Percentiles rank a stretch among this genome's conserved stretches.
Evolutionary conservation across 2,888 invertebrate species (phyloP).

Genomic region (Pseudeuparius sepicola): DNA sequence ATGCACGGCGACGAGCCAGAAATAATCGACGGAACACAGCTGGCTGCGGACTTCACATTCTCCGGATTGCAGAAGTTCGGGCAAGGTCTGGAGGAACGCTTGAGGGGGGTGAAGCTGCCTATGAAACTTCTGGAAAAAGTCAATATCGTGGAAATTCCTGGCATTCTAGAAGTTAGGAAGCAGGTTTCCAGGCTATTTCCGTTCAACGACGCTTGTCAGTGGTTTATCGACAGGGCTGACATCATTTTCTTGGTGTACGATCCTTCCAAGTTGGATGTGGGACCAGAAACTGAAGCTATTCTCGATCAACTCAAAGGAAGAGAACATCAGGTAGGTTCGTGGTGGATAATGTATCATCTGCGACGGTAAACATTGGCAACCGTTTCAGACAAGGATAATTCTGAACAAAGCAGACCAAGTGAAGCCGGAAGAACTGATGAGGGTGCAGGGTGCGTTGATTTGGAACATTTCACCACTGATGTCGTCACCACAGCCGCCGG

Average conservation of each 20-base stretch:
- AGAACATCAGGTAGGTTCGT: constrained; percentile 65
- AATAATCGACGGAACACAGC: constrained; percentile 81
- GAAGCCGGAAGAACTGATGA: constrained; percentile 83
- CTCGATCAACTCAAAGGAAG: constrained; percentile 90
- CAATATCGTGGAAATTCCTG: constrained; percentile 92
- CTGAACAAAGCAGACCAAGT: constrained; percentile 92
- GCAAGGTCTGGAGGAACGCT: constrained; percentile 80
- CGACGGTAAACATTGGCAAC: too few species aligned
- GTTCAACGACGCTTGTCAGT: constrained; percentile 92
- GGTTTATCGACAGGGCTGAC: constrained; percentile 94
- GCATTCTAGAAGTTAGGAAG: constrained; percentile 87
- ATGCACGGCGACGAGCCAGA: constrained; percentile 82
- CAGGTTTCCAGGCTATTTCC: constrained; percentile 88
- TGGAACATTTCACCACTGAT: constrained; percentile 96
- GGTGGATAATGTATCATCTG: too few species aligned
- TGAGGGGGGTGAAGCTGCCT: constrained; percentile 71
- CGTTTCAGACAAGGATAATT: constrained; percentile 75
- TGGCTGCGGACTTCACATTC: constrained; percentile 93
- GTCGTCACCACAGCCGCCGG: constrained; percentile 88
- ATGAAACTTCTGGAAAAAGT: constrained; percentile 84
- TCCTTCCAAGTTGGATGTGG: constrained; percentile 90
- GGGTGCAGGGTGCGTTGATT: constrained; percentile 86
- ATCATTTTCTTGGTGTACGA: constrained; percentile 93
- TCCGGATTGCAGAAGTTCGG: constrained; percentile 92
- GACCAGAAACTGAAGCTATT: constrained; percentile 89